phyloP scores from a whole-genome alignment of 2,113 vertebrate genomes.

The Candoia aspera region DNA sequence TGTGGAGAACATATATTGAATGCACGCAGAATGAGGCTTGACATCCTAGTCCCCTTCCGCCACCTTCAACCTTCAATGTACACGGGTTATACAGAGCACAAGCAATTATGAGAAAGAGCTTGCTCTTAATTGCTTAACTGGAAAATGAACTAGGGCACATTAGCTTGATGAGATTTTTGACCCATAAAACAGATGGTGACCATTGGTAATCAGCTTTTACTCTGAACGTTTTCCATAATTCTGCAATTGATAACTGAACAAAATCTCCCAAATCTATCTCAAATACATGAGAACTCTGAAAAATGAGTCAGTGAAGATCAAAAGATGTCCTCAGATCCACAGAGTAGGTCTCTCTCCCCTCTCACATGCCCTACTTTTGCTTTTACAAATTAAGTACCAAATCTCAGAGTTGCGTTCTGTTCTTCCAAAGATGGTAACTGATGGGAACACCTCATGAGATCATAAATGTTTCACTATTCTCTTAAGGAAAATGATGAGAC shows the following conservation, averaged over 20 bases:
- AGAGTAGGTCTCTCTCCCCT: no score
- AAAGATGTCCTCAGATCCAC: not conserved
- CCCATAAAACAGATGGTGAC: not conserved
- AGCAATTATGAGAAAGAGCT: slow-evolving; percentile 1
- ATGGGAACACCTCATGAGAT: not conserved
- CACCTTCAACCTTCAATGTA: not conserved
- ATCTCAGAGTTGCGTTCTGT: not conserved
- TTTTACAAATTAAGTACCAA: not conserved
- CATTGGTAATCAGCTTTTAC: not conserved
- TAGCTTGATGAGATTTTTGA: not conserved
- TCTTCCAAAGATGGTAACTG: not conserved
- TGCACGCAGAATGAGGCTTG: not conserved
- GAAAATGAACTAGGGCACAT: not conserved
- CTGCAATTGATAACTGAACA: not conserved
- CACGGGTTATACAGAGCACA: not conserved
- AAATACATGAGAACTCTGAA: not conserved
- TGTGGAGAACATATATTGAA: not conserved
- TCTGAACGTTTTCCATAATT: not conserved
- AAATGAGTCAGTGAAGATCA: not conserved
- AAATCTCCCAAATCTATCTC: not conserved
- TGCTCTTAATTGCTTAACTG: slow-evolving; percentile 3
- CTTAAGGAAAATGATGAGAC: not conserved
- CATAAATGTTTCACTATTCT: slow-evolving; percentile 5
- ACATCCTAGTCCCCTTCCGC: not conserved
- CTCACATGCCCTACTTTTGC: not conserved